phyloP scores from a whole-genome alignment of 2,888 invertebrate species.

The Tridacna gigas region DNA sequence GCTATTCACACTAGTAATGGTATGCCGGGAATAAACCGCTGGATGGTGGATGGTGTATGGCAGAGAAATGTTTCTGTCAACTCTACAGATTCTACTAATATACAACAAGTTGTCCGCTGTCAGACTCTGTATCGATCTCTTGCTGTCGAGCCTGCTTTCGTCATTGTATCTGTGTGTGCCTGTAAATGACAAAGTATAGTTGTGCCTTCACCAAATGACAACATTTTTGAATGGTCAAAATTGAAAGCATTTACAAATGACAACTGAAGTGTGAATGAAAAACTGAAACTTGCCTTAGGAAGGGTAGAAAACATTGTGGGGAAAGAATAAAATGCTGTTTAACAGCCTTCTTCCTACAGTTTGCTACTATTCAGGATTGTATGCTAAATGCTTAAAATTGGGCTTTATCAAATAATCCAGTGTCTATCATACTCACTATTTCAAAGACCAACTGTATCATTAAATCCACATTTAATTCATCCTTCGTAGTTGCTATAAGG shows the following conservation, averaged over 20 bases:
- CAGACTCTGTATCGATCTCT: conserved; percentile 79
- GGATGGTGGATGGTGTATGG: conserved; percentile 19
- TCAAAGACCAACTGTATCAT: too few species aligned
- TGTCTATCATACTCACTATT: too few species aligned
- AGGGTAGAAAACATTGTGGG: too few species aligned
- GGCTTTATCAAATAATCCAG: too few species aligned
- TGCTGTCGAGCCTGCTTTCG: conserved; percentile 80
- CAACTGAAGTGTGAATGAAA: not conserved
- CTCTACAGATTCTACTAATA: not conserved
- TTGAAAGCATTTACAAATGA: not conserved
- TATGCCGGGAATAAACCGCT: not conserved
- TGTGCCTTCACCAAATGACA: not conserved
- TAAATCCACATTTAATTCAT: too few species aligned
- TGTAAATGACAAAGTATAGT: conserved; percentile 55
- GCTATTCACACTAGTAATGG: not conserved
- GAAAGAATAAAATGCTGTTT: too few species aligned
- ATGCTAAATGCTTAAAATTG: too few species aligned
- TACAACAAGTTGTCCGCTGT: conserved; percentile 44
- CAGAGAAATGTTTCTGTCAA: not conserved
- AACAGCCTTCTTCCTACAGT: too few species aligned
- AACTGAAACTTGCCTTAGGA: not conserved
- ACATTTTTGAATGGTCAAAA: not conserved
- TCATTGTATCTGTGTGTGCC: conserved; percentile 80
- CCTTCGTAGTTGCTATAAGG: too few species aligned
- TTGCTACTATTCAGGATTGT: too few species aligned